Conservation (phyloP, 2,888 invertebrate genomes). For the Catocala fraxini region DNA sequence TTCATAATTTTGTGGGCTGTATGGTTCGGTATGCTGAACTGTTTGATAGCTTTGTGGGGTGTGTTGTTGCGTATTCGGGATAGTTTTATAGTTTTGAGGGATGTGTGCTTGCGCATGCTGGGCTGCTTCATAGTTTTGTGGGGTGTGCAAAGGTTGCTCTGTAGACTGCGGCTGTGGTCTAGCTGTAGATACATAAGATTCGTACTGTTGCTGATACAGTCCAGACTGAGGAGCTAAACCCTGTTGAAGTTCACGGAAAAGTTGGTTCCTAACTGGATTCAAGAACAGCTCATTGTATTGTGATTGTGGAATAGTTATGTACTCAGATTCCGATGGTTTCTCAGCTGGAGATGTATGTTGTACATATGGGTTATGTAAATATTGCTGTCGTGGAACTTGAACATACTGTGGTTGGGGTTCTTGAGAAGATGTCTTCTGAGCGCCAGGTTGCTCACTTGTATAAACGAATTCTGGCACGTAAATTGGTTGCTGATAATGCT, state of each 20-base stretch:
- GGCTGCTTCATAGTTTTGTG: too few species aligned
- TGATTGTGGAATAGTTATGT: not conserved
- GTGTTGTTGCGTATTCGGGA: not conserved
- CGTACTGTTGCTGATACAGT: not conserved
- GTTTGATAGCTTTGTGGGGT: too few species aligned
- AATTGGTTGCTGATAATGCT: not conserved
- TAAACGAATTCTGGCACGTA: constrained; percentile 10
- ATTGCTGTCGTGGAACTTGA: not conserved
- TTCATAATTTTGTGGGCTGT: too few species aligned
- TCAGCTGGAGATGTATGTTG: not conserved
- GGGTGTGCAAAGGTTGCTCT: not conserved
- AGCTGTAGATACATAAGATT: too few species aligned
- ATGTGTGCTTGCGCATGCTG: too few species aligned
- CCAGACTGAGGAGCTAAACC: not conserved
- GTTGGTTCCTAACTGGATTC: constrained; percentile 6
- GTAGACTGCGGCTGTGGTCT: not conserved
- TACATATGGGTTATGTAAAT: not conserved
- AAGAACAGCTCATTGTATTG: constrained; percentile 4
- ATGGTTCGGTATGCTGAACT: too few species aligned
- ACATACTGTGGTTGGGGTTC: constrained; percentile 1
- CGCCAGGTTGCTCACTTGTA: not conserved
- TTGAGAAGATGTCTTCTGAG: not conserved
- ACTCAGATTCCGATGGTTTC: constrained; percentile 1
- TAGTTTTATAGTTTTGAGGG: not conserved
- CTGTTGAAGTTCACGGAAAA: not conserved